phyloP scores from a whole-genome alignment of 2,888 invertebrate species.

The Hemicrepidius hirtus region DNA sequence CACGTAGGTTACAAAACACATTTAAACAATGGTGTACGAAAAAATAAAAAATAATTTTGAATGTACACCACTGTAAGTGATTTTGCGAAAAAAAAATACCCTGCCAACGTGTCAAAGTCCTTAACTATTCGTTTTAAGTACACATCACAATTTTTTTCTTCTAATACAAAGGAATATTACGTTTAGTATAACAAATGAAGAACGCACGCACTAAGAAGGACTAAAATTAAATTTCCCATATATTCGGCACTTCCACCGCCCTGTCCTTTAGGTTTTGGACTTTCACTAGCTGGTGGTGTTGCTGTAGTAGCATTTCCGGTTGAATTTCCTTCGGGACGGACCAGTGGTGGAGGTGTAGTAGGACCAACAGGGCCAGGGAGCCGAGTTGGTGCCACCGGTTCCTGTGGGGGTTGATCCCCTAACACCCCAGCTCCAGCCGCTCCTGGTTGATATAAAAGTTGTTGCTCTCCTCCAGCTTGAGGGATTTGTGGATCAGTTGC shows the following conservation, averaged over 20 bases:
- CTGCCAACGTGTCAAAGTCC: background rate
- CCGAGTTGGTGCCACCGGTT: background rate
- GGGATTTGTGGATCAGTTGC: too few relatives aligned
- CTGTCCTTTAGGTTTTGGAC: constrained; percentile 2
- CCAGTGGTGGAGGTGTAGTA: background rate
- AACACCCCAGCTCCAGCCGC: too few relatives aligned
- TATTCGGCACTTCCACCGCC: constrained; percentile 1
- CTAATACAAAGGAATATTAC: background rate
- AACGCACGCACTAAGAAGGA: constrained; percentile 16
- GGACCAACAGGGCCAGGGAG: background rate
- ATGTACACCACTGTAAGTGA: too few relatives aligned
- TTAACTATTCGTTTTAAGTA: constrained; percentile 27
- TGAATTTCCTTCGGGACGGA: background rate
- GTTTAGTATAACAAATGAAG: constrained; percentile 30
- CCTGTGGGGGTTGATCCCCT: constrained; percentile 1
- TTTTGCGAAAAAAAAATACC: background rate
- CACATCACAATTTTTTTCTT: constrained; percentile 38
- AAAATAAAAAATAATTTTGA: too few relatives aligned
- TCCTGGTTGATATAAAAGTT: background rate
- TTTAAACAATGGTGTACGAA: too few relatives aligned
- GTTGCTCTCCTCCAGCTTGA: background rate
- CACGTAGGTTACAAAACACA: too few relatives aligned
- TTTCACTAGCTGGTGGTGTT: background rate
- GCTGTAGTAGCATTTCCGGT: constrained; percentile 6
- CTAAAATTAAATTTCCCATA: constrained; percentile 11